These are phyloP conservation scores for Abramis brama DNA, from an alignment of 2,113 vertebrate genomes.

Conservation along the genomic window DNA sequence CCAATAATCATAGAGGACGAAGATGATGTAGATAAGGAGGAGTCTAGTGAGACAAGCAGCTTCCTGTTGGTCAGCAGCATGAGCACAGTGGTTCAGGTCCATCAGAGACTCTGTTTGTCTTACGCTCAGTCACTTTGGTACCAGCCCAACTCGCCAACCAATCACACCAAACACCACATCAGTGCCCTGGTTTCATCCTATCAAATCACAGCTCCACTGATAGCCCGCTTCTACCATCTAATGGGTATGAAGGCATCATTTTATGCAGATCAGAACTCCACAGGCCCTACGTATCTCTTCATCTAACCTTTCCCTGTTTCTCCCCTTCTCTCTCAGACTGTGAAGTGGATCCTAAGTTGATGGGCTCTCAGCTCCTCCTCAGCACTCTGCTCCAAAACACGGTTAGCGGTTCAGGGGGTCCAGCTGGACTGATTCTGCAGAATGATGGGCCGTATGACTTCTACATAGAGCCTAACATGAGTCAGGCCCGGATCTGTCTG, in stretches of 20 bases:
- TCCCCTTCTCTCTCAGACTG: conserved; percentile 74
- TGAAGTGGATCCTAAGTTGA: conserved; percentile 83
- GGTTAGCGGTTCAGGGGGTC: conserved; percentile 73
- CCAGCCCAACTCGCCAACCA: conserved; percentile 69
- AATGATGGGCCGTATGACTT: conserved; percentile 89
- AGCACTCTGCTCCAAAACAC: conserved; percentile 87
- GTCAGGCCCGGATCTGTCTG: conserved; percentile 84
- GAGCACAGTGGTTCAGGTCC: conserved; percentile 82
- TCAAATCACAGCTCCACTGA: conserved; percentile 87
- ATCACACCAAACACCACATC: conserved; percentile 81
- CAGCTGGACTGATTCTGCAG: conserved; percentile 75
- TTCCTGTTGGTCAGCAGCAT: conserved; percentile 79
- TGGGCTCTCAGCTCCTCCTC: conserved; percentile 86
- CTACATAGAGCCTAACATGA: conserved; percentile 91
- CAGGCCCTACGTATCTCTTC: neutral
- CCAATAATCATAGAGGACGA: conserved; percentile 72
- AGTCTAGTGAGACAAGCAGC: conserved; percentile 55
- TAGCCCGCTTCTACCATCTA: conserved; percentile 86
- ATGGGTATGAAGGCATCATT: conserved; percentile 77
- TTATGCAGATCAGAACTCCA: neutral
- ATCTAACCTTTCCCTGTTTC: neutral
- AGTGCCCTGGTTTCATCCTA: conserved; percentile 87
- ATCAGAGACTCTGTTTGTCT: conserved; percentile 84
- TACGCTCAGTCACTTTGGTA: conserved; percentile 90
- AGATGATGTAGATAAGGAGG: conserved; percentile 55